Evolutionary conservation across 2,888 invertebrate species (phyloP).

Genomic region (Lydus trimaculatus): DNA sequence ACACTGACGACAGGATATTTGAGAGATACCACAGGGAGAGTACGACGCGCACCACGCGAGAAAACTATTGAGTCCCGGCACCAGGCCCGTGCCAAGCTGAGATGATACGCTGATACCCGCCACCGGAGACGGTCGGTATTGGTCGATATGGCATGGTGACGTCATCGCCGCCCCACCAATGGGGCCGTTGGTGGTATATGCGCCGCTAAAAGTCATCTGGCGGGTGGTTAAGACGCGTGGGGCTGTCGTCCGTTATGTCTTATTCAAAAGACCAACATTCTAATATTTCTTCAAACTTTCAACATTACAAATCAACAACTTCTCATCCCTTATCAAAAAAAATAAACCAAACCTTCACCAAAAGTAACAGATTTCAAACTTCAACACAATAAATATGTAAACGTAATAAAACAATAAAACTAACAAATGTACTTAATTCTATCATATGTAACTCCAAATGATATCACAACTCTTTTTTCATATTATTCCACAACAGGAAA

Average conservation of each 20-base stretch:
- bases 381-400: not conserved
- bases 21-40: slow-evolving; percentile 42
- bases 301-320: not conserved
- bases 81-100: slow-evolving; percentile 58
- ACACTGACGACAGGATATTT: slow-evolving; percentile 15
- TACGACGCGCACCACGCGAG: slow-evolving; percentile 56
- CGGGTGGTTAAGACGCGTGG: slow-evolving; percentile 57
- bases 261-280: not conserved
- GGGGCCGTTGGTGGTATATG: slow-evolving; percentile 54
- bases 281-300: not conserved
- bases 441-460: not conserved
- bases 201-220: slow-evolving; percentile 58
- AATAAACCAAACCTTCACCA: too few species aligned
- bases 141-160: slow-evolving; percentile 57
- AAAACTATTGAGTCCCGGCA: slow-evolving; percentile 52
- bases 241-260: slow-evolving; percentile 21
- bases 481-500: slow-evolving; percentile 25
- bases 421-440: not conserved
- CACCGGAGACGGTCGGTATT: slow-evolving; percentile 58
- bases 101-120: slow-evolving; percentile 59
- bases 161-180: slow-evolving; percentile 56
- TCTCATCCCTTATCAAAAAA: not conserved
- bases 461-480: not conserved
- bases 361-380: too few species aligned
- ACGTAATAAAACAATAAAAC: too few species aligned